Evolutionary conservation across 2,888 invertebrate species (phyloP).

Genomic region (Caenorhabditis becei): DNA sequence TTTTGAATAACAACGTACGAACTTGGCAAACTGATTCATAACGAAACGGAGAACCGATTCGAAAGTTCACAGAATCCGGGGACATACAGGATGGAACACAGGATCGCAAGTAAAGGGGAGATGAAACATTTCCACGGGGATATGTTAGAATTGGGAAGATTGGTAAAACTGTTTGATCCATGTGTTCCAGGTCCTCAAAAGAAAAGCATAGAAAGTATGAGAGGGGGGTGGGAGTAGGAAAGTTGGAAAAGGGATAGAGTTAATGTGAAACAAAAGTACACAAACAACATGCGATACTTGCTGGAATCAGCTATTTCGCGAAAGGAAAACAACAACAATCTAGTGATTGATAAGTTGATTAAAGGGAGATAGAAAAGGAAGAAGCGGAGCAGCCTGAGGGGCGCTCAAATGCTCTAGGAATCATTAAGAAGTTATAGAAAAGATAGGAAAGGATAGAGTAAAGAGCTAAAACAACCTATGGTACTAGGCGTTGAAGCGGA

Average conservation of each 20-base stretch:
- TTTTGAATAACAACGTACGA: constrained; percentile 43
- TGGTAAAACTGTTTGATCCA: constrained; percentile 29
- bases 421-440: constrained; percentile 29
- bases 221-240: constrained; percentile 22
- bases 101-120: constrained; percentile 11
- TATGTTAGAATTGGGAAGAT: constrained; percentile 28
- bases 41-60: neutral
- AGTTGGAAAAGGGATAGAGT: constrained; percentile 27
- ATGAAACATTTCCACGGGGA: constrained; percentile 11
- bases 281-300: constrained; percentile 47
- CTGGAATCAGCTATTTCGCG: neutral
- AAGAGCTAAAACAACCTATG: neutral
- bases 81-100: constrained; percentile 23
- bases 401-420: constrained; percentile 26
- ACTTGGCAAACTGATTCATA: neutral
- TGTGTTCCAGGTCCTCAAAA: constrained; percentile 27
- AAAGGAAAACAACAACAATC: constrained; percentile 57
- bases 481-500: neutral
- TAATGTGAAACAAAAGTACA: constrained; percentile 44
- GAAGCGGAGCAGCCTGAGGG: constrained; percentile 14
- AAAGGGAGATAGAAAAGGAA: neutral
- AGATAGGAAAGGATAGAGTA: constrained; percentile 7
- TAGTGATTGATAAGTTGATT: constrained; percentile 34
- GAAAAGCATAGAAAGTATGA: constrained; percentile 37
- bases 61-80: neutral